Percentiles rank a stretch among this genome's conserved stretches.
These are phyloP conservation scores for Brachyptera putata DNA, from an alignment of 2,888 invertebrate genomes.

Conservation along the genomic window DNA sequence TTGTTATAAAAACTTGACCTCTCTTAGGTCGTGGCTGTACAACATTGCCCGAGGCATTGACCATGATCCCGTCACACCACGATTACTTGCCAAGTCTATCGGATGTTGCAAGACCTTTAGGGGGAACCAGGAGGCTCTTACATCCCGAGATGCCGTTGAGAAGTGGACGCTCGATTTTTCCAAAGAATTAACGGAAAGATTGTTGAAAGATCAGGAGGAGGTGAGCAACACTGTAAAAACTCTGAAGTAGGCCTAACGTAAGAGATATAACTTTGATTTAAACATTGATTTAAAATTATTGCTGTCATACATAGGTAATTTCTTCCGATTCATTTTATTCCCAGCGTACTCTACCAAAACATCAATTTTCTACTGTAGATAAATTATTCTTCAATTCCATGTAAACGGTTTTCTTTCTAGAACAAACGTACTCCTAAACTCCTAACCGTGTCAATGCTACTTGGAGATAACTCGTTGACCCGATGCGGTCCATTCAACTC, in stretches of 20 bases:
- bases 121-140: conserved; percentile 71
- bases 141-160: conserved; percentile 55
- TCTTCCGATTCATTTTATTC: no score
- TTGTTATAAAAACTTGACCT: background rate
- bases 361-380: no score
- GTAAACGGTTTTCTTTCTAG: conserved; percentile 46
- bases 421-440: conserved; percentile 76
- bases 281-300: no score
- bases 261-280: no score
- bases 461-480: conserved; percentile 56
- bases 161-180: conserved; percentile 81
- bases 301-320: no score
- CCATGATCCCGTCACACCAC: conserved; percentile 76
- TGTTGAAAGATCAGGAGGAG: conserved; percentile 66
- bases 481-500: conserved; percentile 57
- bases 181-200: conserved; percentile 76
- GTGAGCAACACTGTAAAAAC: conserved; percentile 30
- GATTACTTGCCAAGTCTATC: conserved; percentile 86
- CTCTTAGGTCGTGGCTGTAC: conserved; percentile 72
- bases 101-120: conserved; percentile 94
- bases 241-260: no score
- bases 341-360: no score
- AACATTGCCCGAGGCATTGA: conserved; percentile 85
- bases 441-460: conserved; percentile 64
- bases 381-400: no score